Evolutionary conservation across 2,888 invertebrate genomes (phyloP), one percentile per base, ranked within the genome.

Genomic region (Drosophila limbata): DNA sequence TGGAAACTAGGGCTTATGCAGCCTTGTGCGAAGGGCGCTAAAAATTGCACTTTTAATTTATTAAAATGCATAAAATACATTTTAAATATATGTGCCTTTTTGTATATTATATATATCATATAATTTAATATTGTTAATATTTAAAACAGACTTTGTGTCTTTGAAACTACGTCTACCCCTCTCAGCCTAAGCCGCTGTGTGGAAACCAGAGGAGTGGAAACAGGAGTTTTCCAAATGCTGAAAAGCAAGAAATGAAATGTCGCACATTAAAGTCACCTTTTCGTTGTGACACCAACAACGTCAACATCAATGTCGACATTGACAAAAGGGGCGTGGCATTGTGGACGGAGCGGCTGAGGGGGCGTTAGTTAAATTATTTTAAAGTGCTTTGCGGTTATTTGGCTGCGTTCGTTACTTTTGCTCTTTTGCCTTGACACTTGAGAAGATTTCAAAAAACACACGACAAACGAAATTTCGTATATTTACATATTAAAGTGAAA

Each of bases 301-400:
- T 67, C 75, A 72, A 45, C 37, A 42, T 65, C 69, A 52, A 17
- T 10, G 35, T 19, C 47, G 35, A 28, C 17, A 39, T 39, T 25
- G 35, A 4, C 37, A 13, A 13, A 47, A 61, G 63, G 21, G 6
- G 13, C 10, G 19, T 40, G 45, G 19, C 19, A 19, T 35, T 21
- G 19, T 35, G 52, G 11, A 4, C 11, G 21, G 21, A 21, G 13
- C 37, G 33, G 8, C 15, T 10, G 53, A 28, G 19, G 31, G 19
- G 8, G 31, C 25, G 57, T 28, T 17, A 28, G 68, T 61, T 65
- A 86, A 84, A 84, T 84, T 84, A 86, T 84, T 84, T 84, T 81
- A 84, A 86, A 84, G 82, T 79, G 69, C 81, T 86, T 77, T 77
- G 77, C 68, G 81, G 81, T 78, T 85, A 73, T 85, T 78, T 76